phyloP scores from a whole-genome alignment of 1,140 invertebrate species.

The Homalodisca vitripennis region DNA sequence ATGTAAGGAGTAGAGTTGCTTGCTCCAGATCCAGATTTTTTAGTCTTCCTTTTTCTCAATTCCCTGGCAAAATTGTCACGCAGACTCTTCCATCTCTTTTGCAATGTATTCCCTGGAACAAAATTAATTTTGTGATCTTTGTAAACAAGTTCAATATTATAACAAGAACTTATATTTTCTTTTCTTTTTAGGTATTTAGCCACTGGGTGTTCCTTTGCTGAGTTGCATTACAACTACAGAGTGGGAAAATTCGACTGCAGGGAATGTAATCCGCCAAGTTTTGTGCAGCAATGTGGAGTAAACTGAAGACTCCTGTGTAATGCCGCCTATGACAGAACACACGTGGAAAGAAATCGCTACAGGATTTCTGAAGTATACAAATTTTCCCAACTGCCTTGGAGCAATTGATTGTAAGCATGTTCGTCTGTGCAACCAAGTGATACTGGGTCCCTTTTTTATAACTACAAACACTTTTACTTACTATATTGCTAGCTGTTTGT shows the following conservation, averaged over 20 bases:
- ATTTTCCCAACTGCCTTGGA: conserved; percentile 2
- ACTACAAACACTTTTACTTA: conserved; percentile 10
- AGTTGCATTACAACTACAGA: not conserved
- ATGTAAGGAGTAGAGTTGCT: not conserved
- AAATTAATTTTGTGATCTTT: too few relatives aligned
- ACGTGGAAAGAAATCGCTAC: not conserved
- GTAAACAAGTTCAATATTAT: too few relatives aligned
- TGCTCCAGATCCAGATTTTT: not conserved
- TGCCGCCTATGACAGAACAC: not conserved
- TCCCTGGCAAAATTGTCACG: not conserved
- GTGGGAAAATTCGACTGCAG: not conserved
- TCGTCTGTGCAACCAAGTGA: not conserved
- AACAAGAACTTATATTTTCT: too few relatives aligned
- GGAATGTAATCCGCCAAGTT: not conserved
- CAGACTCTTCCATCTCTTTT: not conserved
- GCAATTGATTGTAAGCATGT: not conserved
- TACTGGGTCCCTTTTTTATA: not conserved
- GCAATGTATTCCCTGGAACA: not conserved
- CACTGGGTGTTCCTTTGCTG: not conserved
- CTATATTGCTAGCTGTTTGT: conserved; percentile 6
- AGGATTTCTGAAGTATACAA: not conserved
- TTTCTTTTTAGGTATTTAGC: conserved; percentile 14
- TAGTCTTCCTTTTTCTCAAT: conserved; percentile 4
- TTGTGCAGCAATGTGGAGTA: not conserved
- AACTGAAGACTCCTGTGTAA: not conserved